Base-by-base conservation (phyloP, 2,888 invertebrate species). In the Drosophila fulvimacula region DNA sequence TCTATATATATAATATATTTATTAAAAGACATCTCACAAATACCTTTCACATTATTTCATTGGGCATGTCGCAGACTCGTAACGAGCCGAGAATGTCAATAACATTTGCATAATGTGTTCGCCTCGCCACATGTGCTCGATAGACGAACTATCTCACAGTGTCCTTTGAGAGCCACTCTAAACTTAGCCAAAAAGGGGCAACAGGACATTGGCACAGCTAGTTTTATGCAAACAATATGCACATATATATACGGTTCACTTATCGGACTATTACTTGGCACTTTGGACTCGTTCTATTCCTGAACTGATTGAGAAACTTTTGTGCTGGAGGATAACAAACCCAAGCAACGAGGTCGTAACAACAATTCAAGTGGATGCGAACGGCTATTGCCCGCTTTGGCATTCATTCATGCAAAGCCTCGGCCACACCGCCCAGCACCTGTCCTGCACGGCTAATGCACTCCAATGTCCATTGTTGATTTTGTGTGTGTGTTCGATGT, bases 381-480 rank as follows among this genome's bases (percentile, higher is more conserved):
- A 42, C 19, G 9, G 15, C 34, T 34, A 15, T n/a, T 42, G n/a
- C 27, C 24, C 48, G 34, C 32, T 13, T 32, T 62, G 17, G 15
- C 10, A 30, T 51, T 36, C 51, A 51, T 19, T 34, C 34, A 32
- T 13, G 15, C 34, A 15, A 7, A 21, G 24, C 27, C 24, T 17
- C 10, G 10, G 48, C 17, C 30, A n/a, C 30, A 19, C 24, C n/a
- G 9, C 30, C 27, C 27, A 5, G 10, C 41, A 13, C 32, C 30
- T 13, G 3, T 48, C 49, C 42, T 21, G 10, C 30, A 30, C 21
- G 24, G 21, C 42, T 15, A 42, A 73, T 67, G 57, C 24, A 55
- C 30, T 41, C 52, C 53, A 52, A 21, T 42, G 63, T 65, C 59
- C 67, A 76, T 76, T 75, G 77, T 76, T 76, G 72, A 60, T 64